Conservation (phyloP, 2,113 vertebrate species). For the Bothrops jararaca region DNA sequence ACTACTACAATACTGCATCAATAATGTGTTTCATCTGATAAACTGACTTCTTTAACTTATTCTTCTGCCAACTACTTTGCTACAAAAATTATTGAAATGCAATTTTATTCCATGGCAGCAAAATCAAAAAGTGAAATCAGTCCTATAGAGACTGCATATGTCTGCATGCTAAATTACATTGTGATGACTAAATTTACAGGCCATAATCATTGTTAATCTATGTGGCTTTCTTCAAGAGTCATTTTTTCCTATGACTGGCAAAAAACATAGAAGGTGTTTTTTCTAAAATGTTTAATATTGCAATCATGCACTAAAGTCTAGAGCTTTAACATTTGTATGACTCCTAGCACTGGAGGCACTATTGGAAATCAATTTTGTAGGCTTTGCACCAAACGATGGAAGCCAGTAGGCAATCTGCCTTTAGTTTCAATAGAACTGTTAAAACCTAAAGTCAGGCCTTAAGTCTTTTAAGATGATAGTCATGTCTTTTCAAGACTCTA, state of each 20-base stretch:
- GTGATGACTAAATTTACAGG: background rate
- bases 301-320: background rate
- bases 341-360: background rate
- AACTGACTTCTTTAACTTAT: background rate
- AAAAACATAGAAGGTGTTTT: background rate
- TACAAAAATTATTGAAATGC: slow-evolving; percentile 26
- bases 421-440: background rate
- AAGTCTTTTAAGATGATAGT: background rate
- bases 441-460: background rate
- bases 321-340: background rate
- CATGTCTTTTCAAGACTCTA: slow-evolving; percentile 10
- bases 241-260: background rate
- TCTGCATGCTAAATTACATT: background rate
- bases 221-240: background rate
- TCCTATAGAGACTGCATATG: slow-evolving; percentile 6
- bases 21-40: background rate
- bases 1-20: background rate
- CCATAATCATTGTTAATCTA: background rate
- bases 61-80: background rate
- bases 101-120: slow-evolving; percentile 26
- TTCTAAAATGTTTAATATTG: background rate
- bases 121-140: slow-evolving; percentile 16
- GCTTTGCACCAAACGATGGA: background rate
- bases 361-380: slow-evolving; percentile 15
- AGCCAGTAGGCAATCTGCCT: background rate